Evolutionary conservation across 2,888 invertebrate genomes (phyloP).

Genomic region (Deilephila porcellus): DNA sequence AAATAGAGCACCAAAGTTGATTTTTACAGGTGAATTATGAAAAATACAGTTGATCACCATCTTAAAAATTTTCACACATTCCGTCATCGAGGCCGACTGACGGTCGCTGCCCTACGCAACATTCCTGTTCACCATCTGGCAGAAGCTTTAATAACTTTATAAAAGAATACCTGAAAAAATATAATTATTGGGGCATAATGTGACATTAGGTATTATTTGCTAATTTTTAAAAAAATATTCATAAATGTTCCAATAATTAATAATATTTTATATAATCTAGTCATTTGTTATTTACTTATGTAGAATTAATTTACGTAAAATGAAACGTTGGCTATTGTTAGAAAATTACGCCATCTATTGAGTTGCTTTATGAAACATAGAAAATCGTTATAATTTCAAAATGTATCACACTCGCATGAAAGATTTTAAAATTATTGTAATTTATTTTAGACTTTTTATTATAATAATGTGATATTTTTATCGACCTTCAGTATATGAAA

Average conservation of each 20-base stretch:
- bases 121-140: slow-evolving; percentile 45
- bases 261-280: background rate
- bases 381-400: slow-evolving; percentile 5
- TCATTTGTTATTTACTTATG: background rate
- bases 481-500: background rate
- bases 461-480: background rate
- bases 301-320: slow-evolving; percentile 5
- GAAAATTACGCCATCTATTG: background rate
- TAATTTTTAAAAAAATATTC: background rate
- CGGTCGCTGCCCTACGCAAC: slow-evolving; percentile 76
- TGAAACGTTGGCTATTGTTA: background rate
- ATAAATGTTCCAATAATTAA: background rate
- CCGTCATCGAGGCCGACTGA: slow-evolving; percentile 81
- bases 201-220: no score
- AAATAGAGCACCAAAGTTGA: slow-evolving; percentile 58
- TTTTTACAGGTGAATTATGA: slow-evolving; percentile 58
- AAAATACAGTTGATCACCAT: slow-evolving; percentile 82
- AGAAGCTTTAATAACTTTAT: background rate
- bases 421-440: background rate
- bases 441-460: background rate
- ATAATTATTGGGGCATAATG: no score
- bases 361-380: background rate
- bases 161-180: background rate
- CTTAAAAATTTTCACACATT: slow-evolving; percentile 82
- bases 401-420: background rate